Percentiles rank a stretch among this genome's conserved stretches.
phyloP scores from a whole-genome alignment of 2,888 invertebrate species.

The Diplolepis rosae region DNA sequence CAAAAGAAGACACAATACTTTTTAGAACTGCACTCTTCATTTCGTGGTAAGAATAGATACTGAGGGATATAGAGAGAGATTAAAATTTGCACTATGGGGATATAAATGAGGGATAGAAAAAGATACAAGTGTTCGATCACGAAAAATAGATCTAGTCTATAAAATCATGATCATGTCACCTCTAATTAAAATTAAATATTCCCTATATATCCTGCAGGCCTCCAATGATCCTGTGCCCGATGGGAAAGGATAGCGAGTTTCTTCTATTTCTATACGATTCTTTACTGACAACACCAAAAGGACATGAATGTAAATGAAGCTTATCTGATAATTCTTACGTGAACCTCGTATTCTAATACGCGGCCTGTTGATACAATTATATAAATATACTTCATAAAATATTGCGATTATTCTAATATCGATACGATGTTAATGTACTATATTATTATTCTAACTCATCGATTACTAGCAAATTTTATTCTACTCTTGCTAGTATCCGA shows the following conservation, averaged over 20 bases:
- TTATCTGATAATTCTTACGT: constrained; percentile 42
- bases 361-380: constrained; percentile 52
- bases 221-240: too few species aligned
- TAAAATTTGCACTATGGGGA: too few species aligned
- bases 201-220: too few species aligned
- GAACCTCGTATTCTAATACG: constrained; percentile 41
- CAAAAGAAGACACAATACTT: too few species aligned
- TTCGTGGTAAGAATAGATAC: too few species aligned
- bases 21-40: too few species aligned
- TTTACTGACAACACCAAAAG: constrained; percentile 51
- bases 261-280: constrained; percentile 51
- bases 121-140: too few species aligned
- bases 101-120: too few species aligned
- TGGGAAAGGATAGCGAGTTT: constrained; percentile 40
- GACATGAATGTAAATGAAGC: constrained; percentile 44
- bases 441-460: constrained; percentile 2
- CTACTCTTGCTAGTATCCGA: constrained; percentile 2
- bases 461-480: constrained; percentile 4
- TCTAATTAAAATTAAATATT: too few species aligned
- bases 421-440: constrained; percentile 17
- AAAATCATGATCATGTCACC: too few species aligned
- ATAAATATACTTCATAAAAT: constrained; percentile 37
- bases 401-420: constrained; percentile 22
- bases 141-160: too few species aligned
- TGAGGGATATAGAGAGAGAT: too few species aligned